phyloP scores from a whole-genome alignment of 2,113 vertebrate genomes.

The Sorex fumeus region DNA sequence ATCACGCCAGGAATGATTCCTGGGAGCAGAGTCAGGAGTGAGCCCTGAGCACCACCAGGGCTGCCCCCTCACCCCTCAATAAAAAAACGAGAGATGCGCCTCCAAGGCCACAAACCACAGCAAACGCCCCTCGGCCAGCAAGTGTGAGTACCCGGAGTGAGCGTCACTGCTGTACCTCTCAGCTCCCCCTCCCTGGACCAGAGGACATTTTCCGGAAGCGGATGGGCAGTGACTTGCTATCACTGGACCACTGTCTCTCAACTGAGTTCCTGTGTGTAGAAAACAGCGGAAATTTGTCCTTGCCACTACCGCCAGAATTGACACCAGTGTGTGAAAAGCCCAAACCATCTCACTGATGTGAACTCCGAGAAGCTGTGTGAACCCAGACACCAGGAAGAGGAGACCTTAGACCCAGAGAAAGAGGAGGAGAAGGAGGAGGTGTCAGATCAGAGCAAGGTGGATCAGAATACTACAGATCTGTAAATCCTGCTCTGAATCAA shows the following conservation, averaged over 20 bases:
- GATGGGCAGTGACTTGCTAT: neutral
- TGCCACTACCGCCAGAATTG: neutral
- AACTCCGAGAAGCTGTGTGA: neutral
- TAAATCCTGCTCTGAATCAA: neutral
- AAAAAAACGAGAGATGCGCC: neutral
- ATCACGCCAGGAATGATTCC: too few species aligned
- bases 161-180: neutral
- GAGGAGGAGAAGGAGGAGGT: neutral
- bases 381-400: neutral
- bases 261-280: neutral
- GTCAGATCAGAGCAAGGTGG: neutral
- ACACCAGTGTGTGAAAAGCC: neutral
- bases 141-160: neutral
- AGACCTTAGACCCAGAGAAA: neutral
- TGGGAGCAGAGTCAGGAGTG: too few species aligned
- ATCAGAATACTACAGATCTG: neutral
- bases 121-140: neutral
- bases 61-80: too few species aligned
- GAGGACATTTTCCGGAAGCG: neutral
- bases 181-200: neutral
- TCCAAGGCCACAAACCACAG: neutral
- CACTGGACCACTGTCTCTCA: neutral
- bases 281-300: neutral
- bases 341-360: neutral
- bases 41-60: too few species aligned